Evolutionary conservation across 2,888 invertebrate genomes (phyloP), one percentile per base, ranked within the genome.

Genomic region (Axea sp.): DNA sequence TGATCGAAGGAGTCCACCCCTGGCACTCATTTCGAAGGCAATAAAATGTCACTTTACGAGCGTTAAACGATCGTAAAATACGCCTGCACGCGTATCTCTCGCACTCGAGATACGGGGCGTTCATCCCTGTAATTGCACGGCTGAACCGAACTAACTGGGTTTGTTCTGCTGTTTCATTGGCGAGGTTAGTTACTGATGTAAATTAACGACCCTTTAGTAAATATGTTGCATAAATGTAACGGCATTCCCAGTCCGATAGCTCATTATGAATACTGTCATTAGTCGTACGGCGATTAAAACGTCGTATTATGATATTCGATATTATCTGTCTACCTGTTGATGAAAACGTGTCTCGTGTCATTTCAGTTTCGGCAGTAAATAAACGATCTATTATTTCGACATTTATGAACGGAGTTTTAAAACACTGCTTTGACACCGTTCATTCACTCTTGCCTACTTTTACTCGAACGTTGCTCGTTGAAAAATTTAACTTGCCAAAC

Each of bases 21-120:
- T 59, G 5, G 55, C 49, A 59, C 71, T 69, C 73, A 67, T 76
- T 76, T 65, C 57, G 67, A 62, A 33, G 53, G 73, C 65, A 68
- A 76, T 76, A 74, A 76, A 76, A 76, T 76, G 72, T 68, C 68
- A 62, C 51, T 76, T 76, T 76, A 74, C 76, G 76, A 68, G 73
- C 74, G 65, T 51, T 76, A 74, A 76, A 74, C 53, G 73, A 53
- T 76, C 76, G 74, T 76, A 76, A 76, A 76, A 57, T 49, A 60
- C 51, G 67, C 51, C 35, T 55, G 65, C 73, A 73, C 73, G 69
- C 73, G 69, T 73, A 76, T 69, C 65, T 65, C 49, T 59, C 30
- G 71, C 59, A 53, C 73, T 62, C 64, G 62, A 73, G 73, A 73
- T 51, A 41, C 55, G 64, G 59, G 67, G 71, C 57, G 69, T 67